Percentiles rank a stretch among this genome's conserved stretches.
Evolutionary conservation across 2,888 invertebrate genomes (phyloP).

Genomic region (Eupeodes luniger): DNA sequence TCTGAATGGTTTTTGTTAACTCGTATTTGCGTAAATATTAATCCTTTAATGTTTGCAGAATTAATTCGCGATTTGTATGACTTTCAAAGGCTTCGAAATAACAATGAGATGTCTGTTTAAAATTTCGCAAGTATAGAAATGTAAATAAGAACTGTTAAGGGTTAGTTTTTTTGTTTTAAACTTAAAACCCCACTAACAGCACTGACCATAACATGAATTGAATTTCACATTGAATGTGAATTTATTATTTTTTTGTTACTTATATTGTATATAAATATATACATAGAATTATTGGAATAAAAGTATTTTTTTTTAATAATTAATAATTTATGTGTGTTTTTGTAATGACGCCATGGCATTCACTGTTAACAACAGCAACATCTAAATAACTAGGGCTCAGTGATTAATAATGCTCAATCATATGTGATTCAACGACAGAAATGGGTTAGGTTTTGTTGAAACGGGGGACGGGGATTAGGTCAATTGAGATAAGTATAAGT

Average conservation of each 20-base stretch:
- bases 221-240: constrained; percentile 33
- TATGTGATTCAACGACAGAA: no score
- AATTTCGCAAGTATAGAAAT: neutral
- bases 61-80: constrained; percentile 85
- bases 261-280: constrained; percentile 51
- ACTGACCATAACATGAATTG: constrained; percentile 12
- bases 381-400: no score
- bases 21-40: constrained; percentile 90
- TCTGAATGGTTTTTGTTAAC: constrained; percentile 92
- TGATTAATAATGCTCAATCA: no score
- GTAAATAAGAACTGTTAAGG: constrained; percentile 5
- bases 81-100: constrained; percentile 50
- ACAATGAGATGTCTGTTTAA: constrained; percentile 56
- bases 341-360: neutral
- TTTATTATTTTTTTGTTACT: constrained; percentile 5
- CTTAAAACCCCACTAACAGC: neutral
- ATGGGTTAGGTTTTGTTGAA: no score
- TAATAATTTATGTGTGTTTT: neutral
- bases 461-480: no score
- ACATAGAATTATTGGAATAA: constrained; percentile 55
- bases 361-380: no score
- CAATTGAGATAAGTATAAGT: no score
- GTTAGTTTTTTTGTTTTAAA: neutral
- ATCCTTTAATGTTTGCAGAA: constrained; percentile 88
- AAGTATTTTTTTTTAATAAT: constrained; percentile 35